Evolutionary conservation across 2,113 vertebrate genomes (phyloP), one percentile per base, ranked within the genome.

Genomic region (Myrmecophaga tridactyla): DNA sequence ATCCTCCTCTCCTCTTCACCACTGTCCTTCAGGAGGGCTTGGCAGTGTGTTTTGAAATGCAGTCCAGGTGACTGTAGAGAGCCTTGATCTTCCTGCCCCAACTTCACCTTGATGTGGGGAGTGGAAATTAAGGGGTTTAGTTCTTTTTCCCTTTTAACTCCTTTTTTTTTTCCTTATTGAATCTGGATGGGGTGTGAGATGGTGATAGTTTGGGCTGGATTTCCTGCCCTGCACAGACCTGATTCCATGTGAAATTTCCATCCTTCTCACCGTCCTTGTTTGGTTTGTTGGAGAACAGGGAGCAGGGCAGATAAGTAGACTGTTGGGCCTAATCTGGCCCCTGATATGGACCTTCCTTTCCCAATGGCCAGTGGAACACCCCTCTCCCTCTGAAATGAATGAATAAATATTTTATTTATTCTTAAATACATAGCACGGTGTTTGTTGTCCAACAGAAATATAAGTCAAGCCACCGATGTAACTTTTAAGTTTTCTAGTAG

Each of bases 401-500:
- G n/a, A 76, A 72, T 80, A 9, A 34, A 87, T 60, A 46, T 84
- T 92, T 75, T 83, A 46, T 53, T 81, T 82, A 21, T 86, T 89
- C 58, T 91, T 69, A 62, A 76, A 65, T 73, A 63, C 10, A 12
- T 36, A 73, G 65, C 41, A 13, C 53, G 65, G 67, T 88, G 73
- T 34, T 93, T 88, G 73, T 34, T 93, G 2, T 53, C 43, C 14
- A 6, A 0, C 48, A 86, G 27, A 94, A 77, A 62, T n/a, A 41
- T 6, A 82, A 27, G 29, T 12, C 17, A 88, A 58, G 69, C 75
- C 31, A 17, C 73, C 8, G 11, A 5, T 43, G 2, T 83, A 75
- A 21, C 89, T 63, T 63, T 89, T 63, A 51, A 36, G 51, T 91
- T 95, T 95, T 89, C 73, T 91, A 70, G 48, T 75, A 77, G 67